Percentiles rank a stretch among this genome's conserved stretches.
Evolutionary conservation across 2,797 vertebrate genomes (phyloP).

Genomic region (Diceros bicornis): DNA sequence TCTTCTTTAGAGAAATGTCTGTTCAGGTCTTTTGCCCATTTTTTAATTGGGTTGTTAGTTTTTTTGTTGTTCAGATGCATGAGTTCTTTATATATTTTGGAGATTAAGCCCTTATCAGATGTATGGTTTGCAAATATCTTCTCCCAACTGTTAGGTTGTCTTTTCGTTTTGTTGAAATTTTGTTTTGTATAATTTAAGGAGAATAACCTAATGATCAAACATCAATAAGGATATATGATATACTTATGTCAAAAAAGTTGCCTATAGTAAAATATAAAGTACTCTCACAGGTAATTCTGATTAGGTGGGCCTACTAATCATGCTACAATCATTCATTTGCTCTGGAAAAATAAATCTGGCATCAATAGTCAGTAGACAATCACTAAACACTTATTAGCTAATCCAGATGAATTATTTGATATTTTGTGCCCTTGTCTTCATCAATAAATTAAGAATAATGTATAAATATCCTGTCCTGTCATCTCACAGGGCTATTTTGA

Average conservation of each 20-base stretch:
- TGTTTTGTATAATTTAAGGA: not conserved
- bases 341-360: not conserved
- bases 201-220: not conserved
- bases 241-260: not conserved
- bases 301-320: not conserved
- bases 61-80: no score
- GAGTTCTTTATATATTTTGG: no score
- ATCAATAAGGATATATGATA: not conserved
- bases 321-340: not conserved
- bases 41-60: no score
- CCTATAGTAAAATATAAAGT: not conserved
- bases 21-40: no score
- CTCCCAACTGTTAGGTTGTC: no score
- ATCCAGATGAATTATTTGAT: not conserved
- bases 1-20: no score
- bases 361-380: not conserved
- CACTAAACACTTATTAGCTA: not conserved
- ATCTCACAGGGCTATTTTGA: not conserved
- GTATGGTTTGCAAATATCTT: no score
- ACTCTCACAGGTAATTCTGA: not conserved
- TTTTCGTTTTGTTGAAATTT: not conserved
- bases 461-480: not conserved
- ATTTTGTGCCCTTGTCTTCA: not conserved
- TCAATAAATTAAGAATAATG: not conserved
- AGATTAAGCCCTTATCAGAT: no score